phyloP scores from a whole-genome alignment of 2,888 invertebrate species.

The Octonoba sinensis region DNA sequence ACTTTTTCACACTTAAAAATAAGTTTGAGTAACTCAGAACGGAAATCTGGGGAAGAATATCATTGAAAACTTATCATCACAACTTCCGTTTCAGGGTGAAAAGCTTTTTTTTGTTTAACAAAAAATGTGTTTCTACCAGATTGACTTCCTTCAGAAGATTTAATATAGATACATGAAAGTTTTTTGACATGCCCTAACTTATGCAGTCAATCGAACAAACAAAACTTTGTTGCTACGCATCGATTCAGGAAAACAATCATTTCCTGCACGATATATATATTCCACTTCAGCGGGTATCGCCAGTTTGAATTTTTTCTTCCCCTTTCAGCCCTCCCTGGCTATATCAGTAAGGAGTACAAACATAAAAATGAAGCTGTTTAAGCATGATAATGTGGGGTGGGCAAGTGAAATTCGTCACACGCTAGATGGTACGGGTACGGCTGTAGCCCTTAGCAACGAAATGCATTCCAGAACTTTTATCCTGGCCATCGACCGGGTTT shows the following conservation, averaged over 20 bases:
- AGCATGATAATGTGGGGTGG: slow-evolving; percentile 38
- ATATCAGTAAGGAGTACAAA: no score
- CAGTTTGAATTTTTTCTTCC: not conserved
- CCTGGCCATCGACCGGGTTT: slow-evolving; percentile 32
- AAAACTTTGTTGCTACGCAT: slow-evolving; percentile 60
- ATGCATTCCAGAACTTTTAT: slow-evolving; percentile 56
- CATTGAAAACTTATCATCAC: no score
- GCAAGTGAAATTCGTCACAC: slow-evolving; percentile 36
- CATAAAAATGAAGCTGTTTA: not conserved
- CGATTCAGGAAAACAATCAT: slow-evolving; percentile 51
- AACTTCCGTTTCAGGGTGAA: no score
- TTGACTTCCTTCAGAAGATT: no score
- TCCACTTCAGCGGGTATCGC: not conserved
- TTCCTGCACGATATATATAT: slow-evolving; percentile 23
- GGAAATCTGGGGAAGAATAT: no score
- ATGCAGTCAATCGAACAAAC: slow-evolving; percentile 23
- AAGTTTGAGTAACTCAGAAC: no score
- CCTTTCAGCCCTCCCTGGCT: no score
- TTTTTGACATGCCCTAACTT: not conserved
- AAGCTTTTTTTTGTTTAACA: no score
- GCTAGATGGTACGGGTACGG: slow-evolving; percentile 53
- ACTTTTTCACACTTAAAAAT: no score
- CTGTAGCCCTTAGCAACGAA: slow-evolving; percentile 56
- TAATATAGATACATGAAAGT: no score
- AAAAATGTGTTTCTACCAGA: no score